phyloP scores from a whole-genome alignment of 2,113 vertebrate species.

The Columba livia region DNA sequence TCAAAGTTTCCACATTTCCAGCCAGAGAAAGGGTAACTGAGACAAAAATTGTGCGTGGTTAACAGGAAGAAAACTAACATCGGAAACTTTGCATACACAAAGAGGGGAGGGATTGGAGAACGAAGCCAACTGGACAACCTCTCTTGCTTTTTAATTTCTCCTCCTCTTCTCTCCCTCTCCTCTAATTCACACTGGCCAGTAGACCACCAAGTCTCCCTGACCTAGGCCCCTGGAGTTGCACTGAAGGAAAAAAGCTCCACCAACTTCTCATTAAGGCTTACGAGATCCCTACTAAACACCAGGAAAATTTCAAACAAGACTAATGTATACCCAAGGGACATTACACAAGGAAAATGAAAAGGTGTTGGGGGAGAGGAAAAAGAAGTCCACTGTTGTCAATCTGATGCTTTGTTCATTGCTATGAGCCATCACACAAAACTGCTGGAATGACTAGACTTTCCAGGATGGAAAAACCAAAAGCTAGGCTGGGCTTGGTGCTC shows the following conservation, averaged over 20 bases:
- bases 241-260: background rate
- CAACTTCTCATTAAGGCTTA: background rate
- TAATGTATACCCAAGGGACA: background rate
- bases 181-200: background rate
- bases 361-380: background rate
- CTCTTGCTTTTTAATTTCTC: background rate
- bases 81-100: background rate
- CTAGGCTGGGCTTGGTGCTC: background rate
- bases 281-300: background rate
- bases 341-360: background rate
- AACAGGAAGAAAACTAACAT: background rate
- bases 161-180: background rate
- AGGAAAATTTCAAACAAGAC: background rate
- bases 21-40: background rate
- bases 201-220: background rate
- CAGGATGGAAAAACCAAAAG: background rate
- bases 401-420: background rate
- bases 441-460: background rate
- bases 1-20: slow-evolving; percentile 17
- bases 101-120: background rate
- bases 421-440: background rate
- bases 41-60: background rate
- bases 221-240: background rate
- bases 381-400: background rate
- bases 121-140: background rate